A percentile compares a stretch with the other conserved stretches of the same genome.
These are phyloP conservation scores for Camelus dromedarius DNA, from an alignment of 2,113 vertebrate genomes.

Conservation along the genomic window DNA sequence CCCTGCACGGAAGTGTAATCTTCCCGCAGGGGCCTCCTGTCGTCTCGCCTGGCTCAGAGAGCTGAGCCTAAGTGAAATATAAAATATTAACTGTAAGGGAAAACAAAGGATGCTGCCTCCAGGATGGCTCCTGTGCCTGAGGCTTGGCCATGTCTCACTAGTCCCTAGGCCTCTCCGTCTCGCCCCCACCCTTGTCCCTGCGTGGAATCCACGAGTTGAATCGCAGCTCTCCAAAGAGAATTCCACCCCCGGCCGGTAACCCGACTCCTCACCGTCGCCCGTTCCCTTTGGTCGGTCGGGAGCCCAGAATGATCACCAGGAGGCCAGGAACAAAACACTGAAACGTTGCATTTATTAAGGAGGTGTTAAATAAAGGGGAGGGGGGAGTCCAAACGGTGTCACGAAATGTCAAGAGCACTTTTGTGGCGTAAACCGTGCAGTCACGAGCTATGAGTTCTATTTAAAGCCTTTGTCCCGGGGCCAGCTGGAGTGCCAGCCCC, in stretches of 20 bases:
- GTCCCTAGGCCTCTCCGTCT: not conserved
- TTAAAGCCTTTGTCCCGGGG: not conserved
- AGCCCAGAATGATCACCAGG: constrained; percentile 64
- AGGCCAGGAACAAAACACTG: constrained; percentile 39
- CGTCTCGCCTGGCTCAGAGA: constrained; percentile 36
- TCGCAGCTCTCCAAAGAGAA: not conserved
- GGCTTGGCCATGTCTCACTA: not conserved
- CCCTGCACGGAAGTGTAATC: constrained; percentile 53
- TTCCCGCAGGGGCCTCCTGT: constrained; percentile 38
- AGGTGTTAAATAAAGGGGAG: constrained; percentile 69
- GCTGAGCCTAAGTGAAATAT: constrained; percentile 57
- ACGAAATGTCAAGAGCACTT: constrained; percentile 81
- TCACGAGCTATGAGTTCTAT: constrained; percentile 67
- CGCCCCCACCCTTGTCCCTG: not conserved
- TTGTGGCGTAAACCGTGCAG: constrained; percentile 73
- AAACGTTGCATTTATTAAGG: constrained; percentile 71
- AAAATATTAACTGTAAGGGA: constrained; percentile 24
- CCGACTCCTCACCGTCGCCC: not conserved
- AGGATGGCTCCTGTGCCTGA: not conserved
- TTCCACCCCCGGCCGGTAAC: not conserved
- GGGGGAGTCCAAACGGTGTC: constrained; percentile 78
- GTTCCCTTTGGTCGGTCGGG: not conserved
- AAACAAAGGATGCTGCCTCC: constrained; percentile 52
- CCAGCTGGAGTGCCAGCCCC: not conserved
- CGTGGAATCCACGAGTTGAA: not conserved